Conservation (phyloP, 2,888 invertebrate species). For the Rotaria macrura region DNA sequence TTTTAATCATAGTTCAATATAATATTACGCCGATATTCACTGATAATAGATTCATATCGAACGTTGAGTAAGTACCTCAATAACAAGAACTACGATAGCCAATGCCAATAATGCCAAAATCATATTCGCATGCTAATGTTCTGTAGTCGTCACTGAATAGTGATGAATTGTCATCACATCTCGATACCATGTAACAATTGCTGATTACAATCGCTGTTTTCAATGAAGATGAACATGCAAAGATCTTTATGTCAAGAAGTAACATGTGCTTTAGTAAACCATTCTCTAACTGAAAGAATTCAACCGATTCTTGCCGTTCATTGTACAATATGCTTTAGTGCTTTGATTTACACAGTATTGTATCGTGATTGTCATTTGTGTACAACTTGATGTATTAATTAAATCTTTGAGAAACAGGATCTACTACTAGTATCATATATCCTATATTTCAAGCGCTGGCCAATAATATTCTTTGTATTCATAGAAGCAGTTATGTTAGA, state of each 20-base stretch:
- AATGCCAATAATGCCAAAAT: background rate
- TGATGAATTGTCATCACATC: constrained; percentile 41
- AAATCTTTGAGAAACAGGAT: constrained; percentile 39
- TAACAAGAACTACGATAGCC: background rate
- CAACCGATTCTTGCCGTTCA: constrained; percentile 42
- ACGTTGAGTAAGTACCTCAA: background rate
- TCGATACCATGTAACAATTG: constrained; percentile 46
- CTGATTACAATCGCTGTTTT: constrained; percentile 44
- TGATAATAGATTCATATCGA: background rate
- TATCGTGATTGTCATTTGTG: constrained; percentile 50
- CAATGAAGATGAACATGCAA: constrained; percentile 47
- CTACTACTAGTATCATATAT: constrained; percentile 38
- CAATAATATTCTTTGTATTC: constrained; percentile 45
- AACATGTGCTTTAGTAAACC: constrained; percentile 40
- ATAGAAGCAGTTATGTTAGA: constrained; percentile 34
- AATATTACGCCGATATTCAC: background rate
- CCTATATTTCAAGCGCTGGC: constrained; percentile 48
- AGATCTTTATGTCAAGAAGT: constrained; percentile 48
- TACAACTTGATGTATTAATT: constrained; percentile 44
- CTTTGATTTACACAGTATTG: constrained; percentile 43
- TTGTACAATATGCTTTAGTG: constrained; percentile 47
- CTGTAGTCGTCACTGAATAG: constrained; percentile 42
- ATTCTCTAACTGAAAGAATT: constrained; percentile 30
- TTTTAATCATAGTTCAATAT: background rate
- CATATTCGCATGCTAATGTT: background rate